phyloP scores from a whole-genome alignment of 2,113 vertebrate genomes.

The Cyprichromis sp. region DNA sequence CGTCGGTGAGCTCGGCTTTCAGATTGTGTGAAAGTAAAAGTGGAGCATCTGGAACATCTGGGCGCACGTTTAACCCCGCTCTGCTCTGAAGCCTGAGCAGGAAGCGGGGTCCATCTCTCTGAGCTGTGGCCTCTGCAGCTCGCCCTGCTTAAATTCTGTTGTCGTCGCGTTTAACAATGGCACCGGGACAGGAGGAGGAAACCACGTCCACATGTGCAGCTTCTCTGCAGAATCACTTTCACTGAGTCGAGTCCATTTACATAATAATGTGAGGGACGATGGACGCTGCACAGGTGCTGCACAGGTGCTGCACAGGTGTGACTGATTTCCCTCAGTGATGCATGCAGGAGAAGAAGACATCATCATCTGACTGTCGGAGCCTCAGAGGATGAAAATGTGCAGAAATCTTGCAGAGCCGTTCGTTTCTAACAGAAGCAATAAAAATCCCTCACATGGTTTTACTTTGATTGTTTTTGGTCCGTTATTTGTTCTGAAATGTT shows the following conservation, averaged over 20 bases:
- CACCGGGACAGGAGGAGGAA: background rate
- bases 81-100: background rate
- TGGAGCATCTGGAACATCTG: background rate
- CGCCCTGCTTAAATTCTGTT: background rate
- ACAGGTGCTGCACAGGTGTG: background rate
- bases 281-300: background rate
- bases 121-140: background rate
- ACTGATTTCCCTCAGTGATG: background rate
- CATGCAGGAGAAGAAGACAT: background rate
- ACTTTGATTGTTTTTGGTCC: background rate
- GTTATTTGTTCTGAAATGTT: background rate
- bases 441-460: background rate
- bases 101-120: background rate
- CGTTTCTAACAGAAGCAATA: rapidly evolving
- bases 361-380: background rate
- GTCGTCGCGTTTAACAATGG: rapidly evolving
- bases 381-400: background rate
- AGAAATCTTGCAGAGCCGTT: rapidly evolving
- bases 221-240: background rate
- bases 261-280: background rate
- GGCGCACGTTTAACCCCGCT: background rate
- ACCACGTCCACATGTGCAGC: background rate
- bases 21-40: background rate
- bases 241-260: background rate
- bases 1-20: rapidly evolving